Conservation (phyloP, 2,797 vertebrate genomes). For the Margarornis squamiger region DNA sequence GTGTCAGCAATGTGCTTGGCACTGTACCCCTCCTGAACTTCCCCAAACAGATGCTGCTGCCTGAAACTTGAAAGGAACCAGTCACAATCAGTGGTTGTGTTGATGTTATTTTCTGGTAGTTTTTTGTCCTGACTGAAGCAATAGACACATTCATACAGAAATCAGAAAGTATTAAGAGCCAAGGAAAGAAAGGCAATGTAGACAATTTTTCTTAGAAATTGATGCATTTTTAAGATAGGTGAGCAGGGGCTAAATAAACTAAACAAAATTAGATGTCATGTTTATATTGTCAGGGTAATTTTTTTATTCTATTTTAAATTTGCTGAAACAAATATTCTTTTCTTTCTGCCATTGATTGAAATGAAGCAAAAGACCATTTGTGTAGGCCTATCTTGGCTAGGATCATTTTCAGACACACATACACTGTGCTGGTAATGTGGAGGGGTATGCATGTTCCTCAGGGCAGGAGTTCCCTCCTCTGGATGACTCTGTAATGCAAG, state of each 20-base stretch:
- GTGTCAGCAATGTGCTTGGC: not conserved
- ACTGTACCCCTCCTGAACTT: not conserved
- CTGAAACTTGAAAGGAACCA: not conserved
- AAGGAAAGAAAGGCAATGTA: not conserved
- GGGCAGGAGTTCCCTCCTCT: not conserved
- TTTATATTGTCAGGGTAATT: not conserved
- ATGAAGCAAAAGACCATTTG: not conserved
- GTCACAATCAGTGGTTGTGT: not conserved
- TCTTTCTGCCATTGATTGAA: not conserved
- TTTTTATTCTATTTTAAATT: not conserved
- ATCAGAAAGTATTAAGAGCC: not conserved
- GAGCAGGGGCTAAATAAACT: not conserved
- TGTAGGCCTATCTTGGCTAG: not conserved
- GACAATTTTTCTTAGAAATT: not conserved
- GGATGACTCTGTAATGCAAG: not conserved
- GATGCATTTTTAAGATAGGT: not conserved
- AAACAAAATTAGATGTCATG: not conserved
- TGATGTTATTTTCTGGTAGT: not conserved
- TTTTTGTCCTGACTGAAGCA: not conserved
- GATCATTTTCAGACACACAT: rapidly evolving
- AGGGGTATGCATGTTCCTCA: not conserved
- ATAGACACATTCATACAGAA: not conserved
- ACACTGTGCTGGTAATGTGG: rapidly evolving
- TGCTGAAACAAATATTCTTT: not conserved
- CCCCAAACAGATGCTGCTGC: not conserved